Percentiles rank a stretch among this genome's conserved stretches.
These are phyloP conservation scores for Philaethria dido DNA, from an alignment of 2,888 invertebrate genomes.

Conservation along the genomic window DNA sequence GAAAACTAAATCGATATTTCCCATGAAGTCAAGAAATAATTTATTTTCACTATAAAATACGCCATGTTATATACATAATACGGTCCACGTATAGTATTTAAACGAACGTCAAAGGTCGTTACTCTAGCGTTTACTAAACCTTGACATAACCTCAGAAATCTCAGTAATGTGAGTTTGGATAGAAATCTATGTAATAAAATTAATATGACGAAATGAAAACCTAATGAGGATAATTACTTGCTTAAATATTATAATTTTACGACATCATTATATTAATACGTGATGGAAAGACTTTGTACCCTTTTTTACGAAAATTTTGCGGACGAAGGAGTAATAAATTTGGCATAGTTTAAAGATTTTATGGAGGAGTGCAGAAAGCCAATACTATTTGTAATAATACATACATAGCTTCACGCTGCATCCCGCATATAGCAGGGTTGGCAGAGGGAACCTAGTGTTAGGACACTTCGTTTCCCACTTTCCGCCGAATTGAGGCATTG, in stretches of 20 bases:
- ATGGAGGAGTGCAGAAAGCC: too few species aligned
- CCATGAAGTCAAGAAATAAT: conserved; percentile 3
- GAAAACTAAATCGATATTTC: conserved; percentile 8
- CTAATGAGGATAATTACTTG: conserved; percentile 2
- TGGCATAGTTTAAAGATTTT: too few species aligned
- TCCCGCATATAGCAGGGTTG: too few species aligned
- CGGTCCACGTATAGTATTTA: background rate
- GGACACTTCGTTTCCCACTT: too few species aligned
- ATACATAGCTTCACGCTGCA: too few species aligned
- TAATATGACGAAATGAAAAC: conserved; percentile 6
- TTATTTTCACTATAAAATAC: background rate
- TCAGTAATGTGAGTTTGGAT: conserved; percentile 17
- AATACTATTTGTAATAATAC: too few species aligned
- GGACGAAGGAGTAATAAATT: too few species aligned
- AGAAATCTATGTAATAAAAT: conserved; percentile 19
- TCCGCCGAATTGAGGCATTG: too few species aligned
- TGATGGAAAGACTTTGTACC: too few species aligned
- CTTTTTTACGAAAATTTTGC: too few species aligned
- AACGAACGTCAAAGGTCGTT: conserved; percentile 16
- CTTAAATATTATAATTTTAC: background rate
- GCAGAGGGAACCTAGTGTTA: too few species aligned
- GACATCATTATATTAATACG: too few species aligned
- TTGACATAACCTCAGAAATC: conserved; percentile 27
- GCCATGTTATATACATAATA: background rate
- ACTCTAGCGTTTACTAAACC: conserved; percentile 23